These are phyloP conservation scores for Corynorhinus townsendii DNA, from an alignment of 2,113 vertebrate genomes.

Conservation along the genomic window DNA sequence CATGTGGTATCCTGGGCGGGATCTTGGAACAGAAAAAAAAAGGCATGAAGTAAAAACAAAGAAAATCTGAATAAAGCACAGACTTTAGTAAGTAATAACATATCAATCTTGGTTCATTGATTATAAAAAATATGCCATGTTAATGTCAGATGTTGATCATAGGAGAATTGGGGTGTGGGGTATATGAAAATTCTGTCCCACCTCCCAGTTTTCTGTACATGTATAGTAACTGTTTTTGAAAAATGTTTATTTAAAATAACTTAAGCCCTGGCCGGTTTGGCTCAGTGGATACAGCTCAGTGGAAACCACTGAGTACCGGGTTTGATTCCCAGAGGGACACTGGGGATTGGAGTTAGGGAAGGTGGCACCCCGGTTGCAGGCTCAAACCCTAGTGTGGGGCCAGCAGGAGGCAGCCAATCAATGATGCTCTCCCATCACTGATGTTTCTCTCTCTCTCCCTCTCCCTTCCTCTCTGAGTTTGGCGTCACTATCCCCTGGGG, in stretches of 20 bases:
- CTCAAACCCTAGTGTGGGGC: too few species aligned
- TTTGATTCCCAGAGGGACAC: too few species aligned
- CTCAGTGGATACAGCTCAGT: too few species aligned
- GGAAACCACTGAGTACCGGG: too few species aligned
- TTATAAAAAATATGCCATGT: background rate
- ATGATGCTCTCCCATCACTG: too few species aligned
- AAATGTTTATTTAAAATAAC: background rate
- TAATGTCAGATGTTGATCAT: background rate
- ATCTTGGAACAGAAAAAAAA: background rate
- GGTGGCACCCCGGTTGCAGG: too few species aligned
- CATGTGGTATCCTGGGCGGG: background rate
- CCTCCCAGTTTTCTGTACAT: background rate
- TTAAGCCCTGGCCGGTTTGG: too few species aligned
- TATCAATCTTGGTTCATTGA: background rate
- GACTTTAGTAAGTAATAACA: background rate
- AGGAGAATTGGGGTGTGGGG: background rate
- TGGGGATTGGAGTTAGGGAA: too few species aligned
- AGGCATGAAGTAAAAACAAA: background rate
- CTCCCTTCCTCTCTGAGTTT: background rate
- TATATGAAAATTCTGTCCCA: background rate
- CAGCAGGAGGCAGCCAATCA: too few species aligned
- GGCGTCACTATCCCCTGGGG: background rate
- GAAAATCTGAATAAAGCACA: background rate
- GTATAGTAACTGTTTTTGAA: background rate
- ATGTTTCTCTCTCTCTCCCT: too few species aligned